Conservation (phyloP, 1,140 invertebrate species). For the Ceratina australensis region DNA sequence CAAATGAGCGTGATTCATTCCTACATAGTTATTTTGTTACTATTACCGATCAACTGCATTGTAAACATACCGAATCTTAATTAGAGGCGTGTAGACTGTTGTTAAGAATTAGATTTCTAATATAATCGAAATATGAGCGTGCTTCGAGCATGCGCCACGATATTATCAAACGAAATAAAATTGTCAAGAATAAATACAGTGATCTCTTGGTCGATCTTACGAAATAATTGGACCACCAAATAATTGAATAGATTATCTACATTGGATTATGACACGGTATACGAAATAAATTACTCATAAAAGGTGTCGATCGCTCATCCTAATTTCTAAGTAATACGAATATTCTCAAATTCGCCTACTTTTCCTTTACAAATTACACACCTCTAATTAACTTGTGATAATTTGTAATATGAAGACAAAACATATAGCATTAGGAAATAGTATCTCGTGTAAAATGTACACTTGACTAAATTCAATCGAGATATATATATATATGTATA, state of each 20-base stretch:
- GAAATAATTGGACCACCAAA: slow-evolving; percentile 44
- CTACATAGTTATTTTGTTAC: slow-evolving; percentile 23
- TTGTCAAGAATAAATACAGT: neutral
- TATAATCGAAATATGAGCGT: neutral
- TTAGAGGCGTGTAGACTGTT: slow-evolving; percentile 43
- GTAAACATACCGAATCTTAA: slow-evolving; percentile 33
- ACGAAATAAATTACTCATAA: slow-evolving; percentile 23
- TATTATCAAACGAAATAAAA: neutral
- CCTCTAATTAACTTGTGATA: slow-evolving; percentile 59
- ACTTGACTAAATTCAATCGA: slow-evolving; percentile 74
- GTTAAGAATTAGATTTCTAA: neutral
- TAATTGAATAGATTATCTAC: slow-evolving; percentile 31
- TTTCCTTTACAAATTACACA: slow-evolving; percentile 48
- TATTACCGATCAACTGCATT: slow-evolving; percentile 34
- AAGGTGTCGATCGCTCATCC: slow-evolving; percentile 27
- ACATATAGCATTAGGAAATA: slow-evolving; percentile 65
- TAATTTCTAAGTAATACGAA: slow-evolving; percentile 31
- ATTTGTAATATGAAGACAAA: slow-evolving; percentile 60
- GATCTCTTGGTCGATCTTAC: slow-evolving; percentile 29
- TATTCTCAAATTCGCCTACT: slow-evolving; percentile 1
- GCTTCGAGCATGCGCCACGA: neutral
- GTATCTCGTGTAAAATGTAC: slow-evolving; percentile 68
- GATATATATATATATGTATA: slow-evolving; percentile 49
- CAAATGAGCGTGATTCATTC: slow-evolving; percentile 35
- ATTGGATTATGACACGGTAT: slow-evolving; percentile 2